A percentile compares a stretch with the other conserved stretches of the same genome.
Evolutionary conservation across 2,888 invertebrate genomes (phyloP).

Genomic region (Thyatira batis): DNA sequence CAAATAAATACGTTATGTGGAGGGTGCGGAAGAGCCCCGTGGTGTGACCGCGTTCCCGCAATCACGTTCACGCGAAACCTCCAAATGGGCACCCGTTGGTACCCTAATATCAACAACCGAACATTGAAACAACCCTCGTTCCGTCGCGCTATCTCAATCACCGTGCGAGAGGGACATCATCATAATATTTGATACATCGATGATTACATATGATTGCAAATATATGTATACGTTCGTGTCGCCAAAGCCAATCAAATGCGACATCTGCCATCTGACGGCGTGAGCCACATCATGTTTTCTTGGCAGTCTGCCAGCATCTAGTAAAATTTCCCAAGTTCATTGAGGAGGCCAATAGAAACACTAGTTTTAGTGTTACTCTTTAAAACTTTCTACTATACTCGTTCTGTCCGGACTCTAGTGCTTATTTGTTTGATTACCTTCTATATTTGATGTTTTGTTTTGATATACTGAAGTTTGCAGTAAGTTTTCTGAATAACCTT

Average conservation of each 20-base stretch:
- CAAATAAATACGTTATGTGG: not conserved
- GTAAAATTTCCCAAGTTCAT: conserved; percentile 61
- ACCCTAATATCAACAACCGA: conserved; percentile 4
- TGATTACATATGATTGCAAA: conserved; percentile 16
- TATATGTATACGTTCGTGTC: conserved; percentile 18
- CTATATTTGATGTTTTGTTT: not conserved
- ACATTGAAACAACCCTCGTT: conserved; percentile 7
- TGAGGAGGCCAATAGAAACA: conserved; percentile 49
- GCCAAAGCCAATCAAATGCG: conserved; percentile 36
- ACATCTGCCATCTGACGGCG: conserved; percentile 41
- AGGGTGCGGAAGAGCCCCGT: conserved; percentile 1
- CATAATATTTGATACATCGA: conserved; percentile 20
- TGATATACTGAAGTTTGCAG: not conserved
- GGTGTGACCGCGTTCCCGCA: conserved; percentile 19
- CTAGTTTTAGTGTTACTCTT: conserved; percentile 46
- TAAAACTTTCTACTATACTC: conserved; percentile 32
- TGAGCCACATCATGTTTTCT: conserved; percentile 36
- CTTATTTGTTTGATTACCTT: not conserved
- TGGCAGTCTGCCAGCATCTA: conserved; percentile 56
- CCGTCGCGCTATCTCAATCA: conserved; percentile 10
- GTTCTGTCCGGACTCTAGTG: conserved; percentile 1
- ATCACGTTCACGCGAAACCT: conserved; percentile 15
- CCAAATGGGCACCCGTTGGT: not conserved
- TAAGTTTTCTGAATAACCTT: not conserved
- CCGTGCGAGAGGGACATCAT: conserved; percentile 10